Evolutionary conservation across 2,888 invertebrate genomes (phyloP), one percentile per base, ranked within the genome.

Genomic region (Drosophila parthenogenetica): DNA sequence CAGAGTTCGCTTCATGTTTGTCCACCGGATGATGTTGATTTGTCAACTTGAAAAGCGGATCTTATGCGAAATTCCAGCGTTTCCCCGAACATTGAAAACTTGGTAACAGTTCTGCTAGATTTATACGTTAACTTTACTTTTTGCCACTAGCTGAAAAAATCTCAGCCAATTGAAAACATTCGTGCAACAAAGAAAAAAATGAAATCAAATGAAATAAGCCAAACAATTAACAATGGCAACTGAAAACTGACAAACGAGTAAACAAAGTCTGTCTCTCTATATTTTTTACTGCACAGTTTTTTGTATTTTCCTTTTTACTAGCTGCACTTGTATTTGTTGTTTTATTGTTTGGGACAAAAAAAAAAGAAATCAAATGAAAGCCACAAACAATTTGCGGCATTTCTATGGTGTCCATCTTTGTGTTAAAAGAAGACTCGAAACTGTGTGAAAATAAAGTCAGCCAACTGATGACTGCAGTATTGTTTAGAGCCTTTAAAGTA

Each of bases 31-130:
- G 83, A 86, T 87, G 85, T 82, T 90, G 85, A 89, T 89, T 79
- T 90, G 89, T 89, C 88, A 90, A 89, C 80, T 90, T 82, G 79
- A 77, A 86, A 87, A 81, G 81, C 88, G 88, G 78, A 89, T 86
- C 81, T 80, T 66, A 72, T 76, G 78, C 74, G 49, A 84, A 89
- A 86, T 84, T 79, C 86, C 81, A 73, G 69, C 80, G 87, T 80
- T 83, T 89, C 81, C 81, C 70, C 65, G 55, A 25, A 58, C 75
- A 75, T 73, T 74, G 71, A 69, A 68, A 69, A 58, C 51, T 61
- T 69, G 59, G 51, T 43, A 58, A 53, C 60, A 66, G 63, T 74
- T 74, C 64, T 77, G 77, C 81, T 65, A 64, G 81, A 70, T 83
- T 83, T 80, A 73, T 70, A 49, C 65, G 51, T 64, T 60, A 77